These are phyloP conservation scores for Morphnarchus princeps DNA, from an alignment of 2,113 vertebrate species.

Conservation along the genomic window DNA sequence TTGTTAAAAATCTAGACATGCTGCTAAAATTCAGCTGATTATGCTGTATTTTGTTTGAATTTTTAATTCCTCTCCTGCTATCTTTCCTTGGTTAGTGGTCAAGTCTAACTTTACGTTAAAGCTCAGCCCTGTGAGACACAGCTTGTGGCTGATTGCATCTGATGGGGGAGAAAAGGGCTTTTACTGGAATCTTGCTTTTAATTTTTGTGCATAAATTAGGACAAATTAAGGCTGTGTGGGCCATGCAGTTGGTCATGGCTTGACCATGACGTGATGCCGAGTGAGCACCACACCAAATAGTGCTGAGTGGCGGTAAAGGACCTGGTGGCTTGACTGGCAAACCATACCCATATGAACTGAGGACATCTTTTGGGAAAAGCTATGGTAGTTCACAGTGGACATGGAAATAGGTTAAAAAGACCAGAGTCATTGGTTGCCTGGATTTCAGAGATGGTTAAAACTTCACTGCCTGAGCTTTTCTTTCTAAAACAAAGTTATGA, in stretches of 20 bases:
- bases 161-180: not conserved
- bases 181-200: not conserved
- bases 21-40: not conserved
- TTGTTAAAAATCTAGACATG: not conserved
- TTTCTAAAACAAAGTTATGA: not conserved
- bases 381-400: not conserved
- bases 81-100: not conserved
- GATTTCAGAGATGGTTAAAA: not conserved
- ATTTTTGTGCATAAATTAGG: not conserved
- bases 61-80: constrained; percentile 5
- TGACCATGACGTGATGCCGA: not conserved
- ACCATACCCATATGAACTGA: not conserved
- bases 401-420: not conserved
- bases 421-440: not conserved
- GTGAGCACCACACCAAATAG: not conserved
- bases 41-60: not conserved
- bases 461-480: not conserved
- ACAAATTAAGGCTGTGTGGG: not conserved
- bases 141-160: constrained; percentile 36
- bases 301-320: not conserved
- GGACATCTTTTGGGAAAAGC: not conserved
- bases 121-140: not conserved
- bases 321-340: not conserved
- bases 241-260: not conserved
- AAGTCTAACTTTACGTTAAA: not conserved